Percentiles rank a stretch among this genome's conserved stretches.
phyloP scores from a whole-genome alignment of 2,797 vertebrate genomes.

The Furcifer pardalis region DNA sequence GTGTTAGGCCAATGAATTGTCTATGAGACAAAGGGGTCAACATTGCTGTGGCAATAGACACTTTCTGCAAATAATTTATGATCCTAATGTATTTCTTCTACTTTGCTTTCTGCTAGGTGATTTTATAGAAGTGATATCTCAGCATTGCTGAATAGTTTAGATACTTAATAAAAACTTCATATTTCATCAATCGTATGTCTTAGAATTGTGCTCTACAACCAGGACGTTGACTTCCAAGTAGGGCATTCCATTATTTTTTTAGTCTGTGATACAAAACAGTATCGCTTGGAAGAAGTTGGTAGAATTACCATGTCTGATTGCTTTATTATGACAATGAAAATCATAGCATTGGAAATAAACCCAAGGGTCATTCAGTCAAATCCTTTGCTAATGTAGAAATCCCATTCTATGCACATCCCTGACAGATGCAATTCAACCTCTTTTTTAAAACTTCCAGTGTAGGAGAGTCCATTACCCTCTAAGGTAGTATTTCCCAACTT shows the following conservation, averaged over 20 bases:
- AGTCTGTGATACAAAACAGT: background rate
- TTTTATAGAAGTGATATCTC: background rate
- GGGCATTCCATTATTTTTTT: slow-evolving; percentile 1
- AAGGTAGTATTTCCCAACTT: too few species aligned
- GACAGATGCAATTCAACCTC: too few species aligned
- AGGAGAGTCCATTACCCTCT: too few species aligned
- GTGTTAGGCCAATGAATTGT: background rate
- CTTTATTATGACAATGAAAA: background rate
- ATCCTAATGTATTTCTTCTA: background rate
- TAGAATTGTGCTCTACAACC: background rate
- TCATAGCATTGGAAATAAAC: too few species aligned
- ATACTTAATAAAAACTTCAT: background rate
- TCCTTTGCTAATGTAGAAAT: too few species aligned
- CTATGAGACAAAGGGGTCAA: background rate
- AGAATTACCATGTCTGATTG: background rate
- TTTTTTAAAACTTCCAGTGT: too few species aligned
- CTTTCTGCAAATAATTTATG: background rate
- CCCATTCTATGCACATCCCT: too few species aligned
- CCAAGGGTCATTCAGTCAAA: too few species aligned
- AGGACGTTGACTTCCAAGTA: background rate
- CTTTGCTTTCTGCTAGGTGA: background rate
- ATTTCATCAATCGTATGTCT: background rate
- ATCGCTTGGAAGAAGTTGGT: slow-evolving; percentile 19
- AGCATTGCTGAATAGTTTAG: background rate
- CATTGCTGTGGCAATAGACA: background rate